A percentile compares a stretch with the other conserved stretches of the same genome.
phyloP scores from a whole-genome alignment of 1,140 invertebrate species.

The Heliconius eleuchia region DNA sequence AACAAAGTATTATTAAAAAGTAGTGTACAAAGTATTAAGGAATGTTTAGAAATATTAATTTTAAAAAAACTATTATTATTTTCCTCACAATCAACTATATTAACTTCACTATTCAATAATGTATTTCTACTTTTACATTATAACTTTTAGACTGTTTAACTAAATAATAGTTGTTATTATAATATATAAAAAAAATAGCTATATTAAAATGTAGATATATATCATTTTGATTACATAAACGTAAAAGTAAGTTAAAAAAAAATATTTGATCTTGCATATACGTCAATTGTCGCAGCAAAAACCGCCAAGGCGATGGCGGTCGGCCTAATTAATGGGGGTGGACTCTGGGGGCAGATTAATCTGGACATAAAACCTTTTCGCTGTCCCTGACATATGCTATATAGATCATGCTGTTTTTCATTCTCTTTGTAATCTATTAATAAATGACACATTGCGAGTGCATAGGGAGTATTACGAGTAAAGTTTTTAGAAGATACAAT shows the following conservation, averaged over 20 bases:
- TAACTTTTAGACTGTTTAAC: too few relatives aligned
- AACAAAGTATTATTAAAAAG: too few relatives aligned
- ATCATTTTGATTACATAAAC: neutral
- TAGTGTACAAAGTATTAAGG: too few relatives aligned
- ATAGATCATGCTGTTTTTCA: constrained; percentile 41
- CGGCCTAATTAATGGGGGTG: constrained; percentile 35
- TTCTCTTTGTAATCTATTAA: constrained; percentile 13
- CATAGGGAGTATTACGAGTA: neutral
- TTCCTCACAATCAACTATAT: too few relatives aligned
- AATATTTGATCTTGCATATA: constrained; percentile 17
- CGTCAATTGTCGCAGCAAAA: constrained; percentile 31
- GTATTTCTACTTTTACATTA: too few relatives aligned
- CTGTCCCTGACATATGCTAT: constrained; percentile 57
- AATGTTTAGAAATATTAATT: too few relatives aligned
- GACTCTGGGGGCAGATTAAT: constrained; percentile 35
- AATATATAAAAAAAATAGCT: too few relatives aligned
- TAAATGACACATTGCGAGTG: neutral
- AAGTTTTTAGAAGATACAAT: neutral
- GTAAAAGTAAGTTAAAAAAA: neutral
- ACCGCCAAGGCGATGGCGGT: constrained; percentile 30
- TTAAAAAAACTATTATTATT: too few relatives aligned
- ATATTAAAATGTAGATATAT: too few relatives aligned
- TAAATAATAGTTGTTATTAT: too few relatives aligned
- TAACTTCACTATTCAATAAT: too few relatives aligned
- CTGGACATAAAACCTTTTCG: constrained; percentile 46